Evolutionary conservation across 1,140 invertebrate species (phyloP), one percentile per base, ranked within the genome.

Genomic region (Aculops lycopersici): DNA sequence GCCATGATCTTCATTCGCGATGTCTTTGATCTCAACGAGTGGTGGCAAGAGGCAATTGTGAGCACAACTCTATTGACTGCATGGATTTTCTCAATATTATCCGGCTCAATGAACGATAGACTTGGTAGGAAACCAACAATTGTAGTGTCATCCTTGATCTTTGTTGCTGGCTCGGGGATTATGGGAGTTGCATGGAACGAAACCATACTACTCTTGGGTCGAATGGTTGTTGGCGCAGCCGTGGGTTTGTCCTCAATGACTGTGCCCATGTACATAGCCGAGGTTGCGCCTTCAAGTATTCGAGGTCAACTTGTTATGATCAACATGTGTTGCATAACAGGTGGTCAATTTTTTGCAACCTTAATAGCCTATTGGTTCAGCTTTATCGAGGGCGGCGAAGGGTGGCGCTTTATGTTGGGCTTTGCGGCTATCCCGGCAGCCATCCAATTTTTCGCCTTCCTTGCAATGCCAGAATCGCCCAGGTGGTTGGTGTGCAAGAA

Each of bases 251-350:
- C 62, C 13, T 67, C 65, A n/a, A 66, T 62, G 51, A 60, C 60
- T 14, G 62, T 66, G 4, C 65, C 65, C 3, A 60, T 67, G 50
- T 68, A 67, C 49, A 57, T 68, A 16, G 60, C 64, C n/a, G 65
- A 67, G 51, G 57, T 59, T 35, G 56, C 65, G 3, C 60, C 62
- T 1, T 45, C 59, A 13, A 51, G 63, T 43, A 52, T 57, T 16
- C 48, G 65, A 5, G 65, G 65, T 4, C 50, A 54, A 35, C 50
- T 67, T 3, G 58, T 67, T 2, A 64, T 64, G 3, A 52, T 60
- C 12, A 65, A 67, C 46, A 58, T 59, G 21, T 49, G 62, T 15
- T 64, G 65, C 56, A 60, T 67, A 17, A 66, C 64, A 14, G 37
- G 17, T 16, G 41, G 41, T 15, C 41, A 43, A 15, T 43, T 43